phyloP scores from a whole-genome alignment of 35 echinoderm and acorn worm species.

The Ophiothrix spiculata region DNA sequence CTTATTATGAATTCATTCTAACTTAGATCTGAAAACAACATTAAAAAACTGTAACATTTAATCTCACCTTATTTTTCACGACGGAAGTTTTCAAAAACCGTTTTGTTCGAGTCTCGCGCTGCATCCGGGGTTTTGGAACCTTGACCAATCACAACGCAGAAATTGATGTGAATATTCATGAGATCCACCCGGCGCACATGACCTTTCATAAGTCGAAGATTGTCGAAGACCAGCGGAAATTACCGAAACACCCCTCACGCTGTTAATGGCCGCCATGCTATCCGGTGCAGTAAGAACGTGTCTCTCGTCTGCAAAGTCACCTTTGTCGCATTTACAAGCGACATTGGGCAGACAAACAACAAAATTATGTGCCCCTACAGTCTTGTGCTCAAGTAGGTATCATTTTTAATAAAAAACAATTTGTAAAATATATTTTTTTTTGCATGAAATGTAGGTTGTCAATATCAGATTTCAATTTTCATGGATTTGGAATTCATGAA shows the following conservation, averaged over 20 bases:
- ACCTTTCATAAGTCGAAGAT: constrained; percentile 1
- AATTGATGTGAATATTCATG: background rate
- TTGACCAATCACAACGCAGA: constrained; percentile 24
- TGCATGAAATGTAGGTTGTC: too few relatives aligned
- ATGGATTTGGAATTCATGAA: too few relatives aligned
- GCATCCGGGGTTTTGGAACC: background rate
- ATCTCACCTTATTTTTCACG: too few relatives aligned
- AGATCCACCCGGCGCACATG: constrained; percentile 4
- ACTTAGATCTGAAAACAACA: too few relatives aligned
- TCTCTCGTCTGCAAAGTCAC: constrained; percentile 71
- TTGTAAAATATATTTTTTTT: too few relatives aligned
- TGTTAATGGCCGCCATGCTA: constrained; percentile 65
- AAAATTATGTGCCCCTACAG: constrained; percentile 67
- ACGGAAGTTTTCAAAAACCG: background rate
- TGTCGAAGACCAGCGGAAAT: constrained; percentile 23
- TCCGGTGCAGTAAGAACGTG: constrained; percentile 62
- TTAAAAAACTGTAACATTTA: too few relatives aligned
- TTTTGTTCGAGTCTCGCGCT: background rate
- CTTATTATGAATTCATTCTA: too few relatives aligned
- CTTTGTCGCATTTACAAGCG: constrained; percentile 56
- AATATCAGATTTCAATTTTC: too few relatives aligned
- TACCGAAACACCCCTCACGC: background rate
- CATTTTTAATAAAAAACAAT: too few relatives aligned
- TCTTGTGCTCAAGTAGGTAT: constrained; percentile 35
- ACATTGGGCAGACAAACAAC: constrained; percentile 57